These are phyloP conservation scores for Enoplosus armatus DNA, from an alignment of 2,797 vertebrate species.

Conservation along the genomic window DNA sequence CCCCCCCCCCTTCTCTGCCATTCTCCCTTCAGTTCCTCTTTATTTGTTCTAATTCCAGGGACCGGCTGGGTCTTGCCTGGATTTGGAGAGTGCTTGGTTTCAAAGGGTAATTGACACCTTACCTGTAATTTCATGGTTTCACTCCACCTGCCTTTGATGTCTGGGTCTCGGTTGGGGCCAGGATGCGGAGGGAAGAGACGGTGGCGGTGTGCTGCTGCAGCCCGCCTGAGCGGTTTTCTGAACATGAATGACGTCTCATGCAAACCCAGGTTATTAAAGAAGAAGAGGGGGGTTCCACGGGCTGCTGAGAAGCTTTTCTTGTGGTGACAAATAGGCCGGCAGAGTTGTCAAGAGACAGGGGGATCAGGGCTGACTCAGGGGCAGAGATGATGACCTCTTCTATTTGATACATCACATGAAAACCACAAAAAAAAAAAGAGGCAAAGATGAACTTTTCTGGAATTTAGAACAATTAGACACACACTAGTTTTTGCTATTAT, in stretches of 20 bases:
- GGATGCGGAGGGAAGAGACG: constrained; percentile 66
- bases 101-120: constrained; percentile 92
- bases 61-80: constrained; percentile 89
- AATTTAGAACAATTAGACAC: background rate
- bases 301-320: constrained; percentile 58
- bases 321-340: constrained; percentile 65
- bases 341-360: constrained; percentile 52
- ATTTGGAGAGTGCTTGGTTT: constrained; percentile 88
- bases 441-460: constrained; percentile 14
- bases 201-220: constrained; percentile 61
- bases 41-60: constrained; percentile 88
- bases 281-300: constrained; percentile 14
- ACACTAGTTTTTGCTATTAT: background rate
- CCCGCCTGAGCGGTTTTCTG: constrained; percentile 36
- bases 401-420: constrained; percentile 24
- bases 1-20: constrained; percentile 64
- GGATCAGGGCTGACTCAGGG: constrained; percentile 55
- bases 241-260: constrained; percentile 71
- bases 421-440: constrained; percentile 27
- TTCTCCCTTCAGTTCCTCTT: constrained; percentile 82
- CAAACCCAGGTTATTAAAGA: constrained; percentile 67
- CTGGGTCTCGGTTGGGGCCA: constrained; percentile 78
- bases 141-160: constrained; percentile 90
- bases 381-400: constrained; percentile 37
- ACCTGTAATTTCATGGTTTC: constrained; percentile 91